Conservation (phyloP, 2,888 invertebrate species). For the Andrena dorsata region DNA sequence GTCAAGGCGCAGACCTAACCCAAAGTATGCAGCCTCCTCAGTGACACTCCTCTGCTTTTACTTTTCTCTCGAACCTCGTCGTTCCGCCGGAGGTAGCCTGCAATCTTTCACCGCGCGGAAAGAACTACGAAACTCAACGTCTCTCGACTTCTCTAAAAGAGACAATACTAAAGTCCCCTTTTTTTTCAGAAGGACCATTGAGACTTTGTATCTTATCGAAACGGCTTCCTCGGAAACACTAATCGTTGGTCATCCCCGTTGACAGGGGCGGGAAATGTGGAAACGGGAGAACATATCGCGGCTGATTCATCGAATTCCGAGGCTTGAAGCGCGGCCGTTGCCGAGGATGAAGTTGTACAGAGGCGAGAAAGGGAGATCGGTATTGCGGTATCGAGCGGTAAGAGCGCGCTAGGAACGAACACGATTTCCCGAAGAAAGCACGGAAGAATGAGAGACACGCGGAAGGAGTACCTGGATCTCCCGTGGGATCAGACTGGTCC, state of each 20-base stretch:
- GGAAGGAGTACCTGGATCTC: slow-evolving; percentile 69
- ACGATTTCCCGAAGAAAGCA: slow-evolving; percentile 46
- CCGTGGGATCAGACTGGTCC: slow-evolving; percentile 69
- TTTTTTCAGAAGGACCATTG: too few relatives aligned
- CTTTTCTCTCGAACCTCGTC: slow-evolving; percentile 11
- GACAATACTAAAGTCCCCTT: too few relatives aligned
- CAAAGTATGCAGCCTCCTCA: neutral
- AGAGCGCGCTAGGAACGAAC: slow-evolving; percentile 37
- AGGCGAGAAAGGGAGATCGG: slow-evolving; percentile 39
- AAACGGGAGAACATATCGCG: slow-evolving; percentile 4
- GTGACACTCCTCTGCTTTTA: slow-evolving; percentile 30
- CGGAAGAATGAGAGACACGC: slow-evolving; percentile 62
- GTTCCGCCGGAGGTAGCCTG: neutral
- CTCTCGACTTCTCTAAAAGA: neutral
- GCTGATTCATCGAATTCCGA: slow-evolving; percentile 50
- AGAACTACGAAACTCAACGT: too few relatives aligned
- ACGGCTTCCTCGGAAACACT: neutral
- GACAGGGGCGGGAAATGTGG: neutral
- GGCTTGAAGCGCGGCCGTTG: neutral
- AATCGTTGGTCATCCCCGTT: slow-evolving; percentile 10
- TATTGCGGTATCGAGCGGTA: slow-evolving; percentile 38
- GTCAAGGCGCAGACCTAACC: slow-evolving; percentile 19
- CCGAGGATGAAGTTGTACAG: slow-evolving; percentile 52
- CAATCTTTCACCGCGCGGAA: neutral
- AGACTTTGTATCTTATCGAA: too few relatives aligned